phyloP scores from a whole-genome alignment of 2,797 vertebrate species.

The Enteromius thamalakanensis region DNA sequence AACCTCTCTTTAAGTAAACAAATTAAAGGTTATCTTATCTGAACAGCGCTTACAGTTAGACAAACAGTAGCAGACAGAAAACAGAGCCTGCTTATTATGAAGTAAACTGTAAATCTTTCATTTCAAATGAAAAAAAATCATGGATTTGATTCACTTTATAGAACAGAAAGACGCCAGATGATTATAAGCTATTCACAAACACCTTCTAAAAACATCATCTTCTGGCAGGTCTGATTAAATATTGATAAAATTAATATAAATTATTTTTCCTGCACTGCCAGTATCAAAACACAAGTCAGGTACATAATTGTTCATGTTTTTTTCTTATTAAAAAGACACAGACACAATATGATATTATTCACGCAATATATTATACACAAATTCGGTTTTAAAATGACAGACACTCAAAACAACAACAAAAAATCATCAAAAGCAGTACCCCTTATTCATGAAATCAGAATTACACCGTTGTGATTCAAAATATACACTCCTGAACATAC shows the following conservation, averaged over 20 bases:
- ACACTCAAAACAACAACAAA: background rate
- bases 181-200: constrained; percentile 1
- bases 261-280: background rate
- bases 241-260: background rate
- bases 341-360: background rate
- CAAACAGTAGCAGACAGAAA: background rate
- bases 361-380: background rate
- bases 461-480: background rate
- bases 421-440: background rate
- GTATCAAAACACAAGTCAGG: background rate
- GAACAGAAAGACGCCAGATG: background rate
- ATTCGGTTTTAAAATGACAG: background rate
- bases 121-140: background rate
- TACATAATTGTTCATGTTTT: background rate
- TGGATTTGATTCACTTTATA: background rate
- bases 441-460: background rate
- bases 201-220: background rate
- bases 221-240: background rate
- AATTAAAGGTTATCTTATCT: background rate
- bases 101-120: background rate
- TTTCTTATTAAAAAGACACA: background rate
- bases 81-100: background rate
- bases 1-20: background rate
- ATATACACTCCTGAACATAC: background rate
- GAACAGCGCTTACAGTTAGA: background rate